These are phyloP conservation scores for Belgica antarctica DNA, from an alignment of 2,888 invertebrate species.

Conservation along the genomic window DNA sequence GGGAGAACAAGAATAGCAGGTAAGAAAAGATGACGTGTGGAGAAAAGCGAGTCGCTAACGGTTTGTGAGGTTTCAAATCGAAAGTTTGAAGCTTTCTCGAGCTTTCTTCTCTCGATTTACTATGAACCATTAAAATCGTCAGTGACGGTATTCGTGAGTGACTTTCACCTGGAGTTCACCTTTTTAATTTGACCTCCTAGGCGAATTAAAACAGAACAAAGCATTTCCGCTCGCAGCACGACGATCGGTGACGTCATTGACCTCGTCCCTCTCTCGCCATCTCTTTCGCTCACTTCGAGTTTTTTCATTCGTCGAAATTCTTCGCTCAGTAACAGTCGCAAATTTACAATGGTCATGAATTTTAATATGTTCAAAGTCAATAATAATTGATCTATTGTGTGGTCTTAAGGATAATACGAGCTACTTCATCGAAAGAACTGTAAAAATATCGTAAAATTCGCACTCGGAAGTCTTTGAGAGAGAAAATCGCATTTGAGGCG, in stretches of 20 bases:
- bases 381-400: slow-evolving; percentile 33
- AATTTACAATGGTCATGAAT: slow-evolving; percentile 3
- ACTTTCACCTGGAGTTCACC: too few relatives aligned
- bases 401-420: slow-evolving; percentile 25
- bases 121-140: too few relatives aligned
- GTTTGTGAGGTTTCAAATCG: too few relatives aligned
- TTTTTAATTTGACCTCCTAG: too few relatives aligned
- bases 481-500: slow-evolving; percentile 11
- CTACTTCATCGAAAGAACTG: not conserved
- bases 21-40: too few relatives aligned
- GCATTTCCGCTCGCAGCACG: too few relatives aligned
- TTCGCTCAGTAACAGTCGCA: not conserved
- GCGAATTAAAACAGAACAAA: too few relatives aligned
- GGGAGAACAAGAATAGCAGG: too few relatives aligned
- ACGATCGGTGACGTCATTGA: not conserved
- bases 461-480: not conserved
- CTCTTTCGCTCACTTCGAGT: not conserved
- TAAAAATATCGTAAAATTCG: slow-evolving; percentile 6
- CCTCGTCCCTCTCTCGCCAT: not conserved
- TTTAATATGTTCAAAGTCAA: slow-evolving; percentile 32
- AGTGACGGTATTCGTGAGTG: too few relatives aligned
- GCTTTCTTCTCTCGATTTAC: too few relatives aligned
- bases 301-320: not conserved
- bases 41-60: too few relatives aligned
- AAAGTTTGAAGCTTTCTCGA: too few relatives aligned